These are phyloP conservation scores for Acinonyx jubatus DNA, from an alignment of 2,113 vertebrate genomes.

Conservation along the genomic window DNA sequence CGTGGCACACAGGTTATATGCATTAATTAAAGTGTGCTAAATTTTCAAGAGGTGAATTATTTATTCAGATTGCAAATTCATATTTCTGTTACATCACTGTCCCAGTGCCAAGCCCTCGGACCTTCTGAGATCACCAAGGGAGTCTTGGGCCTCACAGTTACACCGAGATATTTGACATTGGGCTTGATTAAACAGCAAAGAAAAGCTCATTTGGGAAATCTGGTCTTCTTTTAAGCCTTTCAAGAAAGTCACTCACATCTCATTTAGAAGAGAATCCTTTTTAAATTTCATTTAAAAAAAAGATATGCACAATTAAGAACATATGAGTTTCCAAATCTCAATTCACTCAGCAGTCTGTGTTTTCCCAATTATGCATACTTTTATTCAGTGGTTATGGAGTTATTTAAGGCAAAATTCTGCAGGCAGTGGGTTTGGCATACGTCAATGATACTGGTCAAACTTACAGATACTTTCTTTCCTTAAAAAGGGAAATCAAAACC, in stretches of 20 bases:
- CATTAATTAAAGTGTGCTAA: background rate
- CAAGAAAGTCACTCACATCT: slow-evolving; percentile 1
- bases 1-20: background rate
- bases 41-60: background rate
- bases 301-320: slow-evolving; percentile 46
- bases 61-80: background rate
- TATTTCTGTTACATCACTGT: rapidly evolving
- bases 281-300: background rate
- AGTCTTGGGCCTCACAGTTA: background rate
- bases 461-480: background rate
- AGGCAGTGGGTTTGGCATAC: slow-evolving; percentile 46
- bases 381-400: slow-evolving; percentile 46
- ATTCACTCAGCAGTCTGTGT: background rate
- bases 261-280: background rate
- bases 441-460: slow-evolving; percentile 19
- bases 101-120: background rate
- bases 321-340: slow-evolving; percentile 46
- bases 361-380: slow-evolving; percentile 64
- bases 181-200: background rate
- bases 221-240: background rate
- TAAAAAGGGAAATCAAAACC: slow-evolving; percentile 18
- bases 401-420: slow-evolving; percentile 71
- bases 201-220: background rate
- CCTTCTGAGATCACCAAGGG: no score
- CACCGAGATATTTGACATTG: background rate